Conservation (phyloP, 2,797 vertebrate genomes). For the Arctocebus calabarensis region DNA sequence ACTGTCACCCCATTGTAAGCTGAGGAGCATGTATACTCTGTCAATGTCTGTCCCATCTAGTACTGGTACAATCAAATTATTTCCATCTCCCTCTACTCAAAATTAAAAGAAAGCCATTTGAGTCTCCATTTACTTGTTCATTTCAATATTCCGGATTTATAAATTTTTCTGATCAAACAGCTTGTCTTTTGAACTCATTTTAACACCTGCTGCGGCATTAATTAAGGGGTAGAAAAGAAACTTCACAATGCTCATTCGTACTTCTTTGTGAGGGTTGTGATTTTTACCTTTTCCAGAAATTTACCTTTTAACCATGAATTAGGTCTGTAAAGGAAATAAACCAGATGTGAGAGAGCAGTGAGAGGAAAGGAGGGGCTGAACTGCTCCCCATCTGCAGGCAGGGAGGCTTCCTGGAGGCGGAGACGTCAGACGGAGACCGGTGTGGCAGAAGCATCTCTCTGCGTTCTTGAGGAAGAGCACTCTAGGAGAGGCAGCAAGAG, state of each 20-base stretch:
- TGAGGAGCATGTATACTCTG: neutral
- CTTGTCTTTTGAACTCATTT: neutral
- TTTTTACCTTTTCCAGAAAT: conserved; percentile 46
- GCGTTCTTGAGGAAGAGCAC: neutral
- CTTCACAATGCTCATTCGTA: neutral
- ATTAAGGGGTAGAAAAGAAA: neutral
- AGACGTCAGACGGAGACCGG: neutral
- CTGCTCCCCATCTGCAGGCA: neutral
- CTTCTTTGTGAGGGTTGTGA: neutral
- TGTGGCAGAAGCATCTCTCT: too few species aligned
- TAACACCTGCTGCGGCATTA: neutral
- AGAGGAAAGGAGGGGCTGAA: accelerated
- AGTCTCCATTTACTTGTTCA: neutral
- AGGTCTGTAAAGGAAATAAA: neutral
- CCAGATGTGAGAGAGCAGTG: neutral
- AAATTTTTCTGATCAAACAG: neutral
- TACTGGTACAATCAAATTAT: neutral
- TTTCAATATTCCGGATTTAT: neutral
- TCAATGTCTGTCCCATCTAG: neutral
- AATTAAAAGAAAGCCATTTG: neutral
- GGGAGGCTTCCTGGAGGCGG: neutral
- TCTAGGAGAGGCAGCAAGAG: neutral
- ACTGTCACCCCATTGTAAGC: neutral
- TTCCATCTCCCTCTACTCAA: neutral
- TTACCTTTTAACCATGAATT: neutral